Conservation (phyloP, 2,888 invertebrate genomes). For the Hyppa rectilinea region DNA sequence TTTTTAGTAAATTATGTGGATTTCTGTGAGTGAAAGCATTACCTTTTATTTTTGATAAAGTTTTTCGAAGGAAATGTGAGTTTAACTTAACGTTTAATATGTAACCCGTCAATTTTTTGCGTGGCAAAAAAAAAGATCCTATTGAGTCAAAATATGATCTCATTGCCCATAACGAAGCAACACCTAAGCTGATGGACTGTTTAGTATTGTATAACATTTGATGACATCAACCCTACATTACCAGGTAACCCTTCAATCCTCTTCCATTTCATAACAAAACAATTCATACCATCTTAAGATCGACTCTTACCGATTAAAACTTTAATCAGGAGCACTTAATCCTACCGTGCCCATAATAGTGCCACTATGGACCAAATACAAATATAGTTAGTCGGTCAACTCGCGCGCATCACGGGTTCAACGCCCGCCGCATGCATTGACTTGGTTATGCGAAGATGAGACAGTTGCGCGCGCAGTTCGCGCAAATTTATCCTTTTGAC, state of each 20-base stretch:
- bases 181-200: not conserved
- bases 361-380: constrained; percentile 60
- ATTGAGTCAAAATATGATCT: no score
- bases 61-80: not conserved
- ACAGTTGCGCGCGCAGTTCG: constrained; percentile 29
- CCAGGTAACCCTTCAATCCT: not conserved
- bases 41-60: not conserved
- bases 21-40: not conserved
- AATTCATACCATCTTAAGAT: constrained; percentile 22
- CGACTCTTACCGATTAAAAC: constrained; percentile 35
- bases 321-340: constrained; percentile 60
- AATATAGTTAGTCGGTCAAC: constrained; percentile 66
- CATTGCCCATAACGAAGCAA: not conserved
- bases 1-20: not conserved
- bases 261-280: constrained; percentile 11
- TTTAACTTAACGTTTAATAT: not conserved
- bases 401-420: constrained; percentile 62
- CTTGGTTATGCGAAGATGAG: constrained; percentile 46
- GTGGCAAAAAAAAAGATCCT: no score
- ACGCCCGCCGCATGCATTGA: constrained; percentile 49
- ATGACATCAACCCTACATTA: not conserved
- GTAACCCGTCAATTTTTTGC: not conserved
- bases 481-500: constrained; percentile 31
- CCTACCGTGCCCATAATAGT: constrained; percentile 54
- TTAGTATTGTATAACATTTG: not conserved